phyloP scores from a whole-genome alignment of 1,140 invertebrate species.

The Drosophila burlai region DNA sequence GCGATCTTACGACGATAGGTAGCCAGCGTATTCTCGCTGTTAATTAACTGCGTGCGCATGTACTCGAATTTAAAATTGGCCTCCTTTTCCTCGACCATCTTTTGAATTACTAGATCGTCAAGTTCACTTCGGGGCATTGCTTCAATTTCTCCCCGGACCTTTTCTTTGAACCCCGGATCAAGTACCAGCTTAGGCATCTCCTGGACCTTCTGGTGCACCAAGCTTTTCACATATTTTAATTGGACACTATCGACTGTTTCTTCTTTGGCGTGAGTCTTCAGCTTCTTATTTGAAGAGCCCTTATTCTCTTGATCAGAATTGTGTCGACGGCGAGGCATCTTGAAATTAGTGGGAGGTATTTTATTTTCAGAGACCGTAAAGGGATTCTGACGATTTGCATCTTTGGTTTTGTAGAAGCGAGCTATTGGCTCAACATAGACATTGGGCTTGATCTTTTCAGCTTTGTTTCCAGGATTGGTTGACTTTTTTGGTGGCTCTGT shows the following conservation, averaged over 20 bases:
- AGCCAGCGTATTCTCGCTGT: slow-evolving; percentile 88
- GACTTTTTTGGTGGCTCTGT: background rate
- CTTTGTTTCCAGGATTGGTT: background rate
- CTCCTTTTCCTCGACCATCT: slow-evolving; percentile 90
- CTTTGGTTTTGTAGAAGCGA: background rate
- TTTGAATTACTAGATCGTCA: slow-evolving; percentile 90
- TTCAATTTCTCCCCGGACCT: slow-evolving; percentile 42
- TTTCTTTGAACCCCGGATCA: background rate
- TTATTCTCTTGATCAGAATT: background rate
- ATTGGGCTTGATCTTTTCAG: background rate
- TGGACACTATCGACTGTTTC: background rate
- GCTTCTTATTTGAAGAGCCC: background rate
- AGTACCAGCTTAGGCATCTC: background rate
- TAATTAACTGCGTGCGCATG: slow-evolving; percentile 88
- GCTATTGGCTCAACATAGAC: background rate
- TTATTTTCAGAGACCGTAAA: no score
- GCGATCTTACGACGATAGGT: slow-evolving; percentile 88
- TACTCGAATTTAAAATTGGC: slow-evolving; percentile 89
- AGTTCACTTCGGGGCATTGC: slow-evolving; percentile 88
- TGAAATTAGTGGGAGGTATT: no score
- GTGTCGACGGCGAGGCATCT: background rate
- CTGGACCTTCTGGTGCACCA: fast-evolving
- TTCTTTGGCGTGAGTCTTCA: background rate
- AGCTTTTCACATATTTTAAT: background rate
- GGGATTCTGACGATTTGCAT: no score